Evolutionary conservation across 2,113 vertebrate genomes (phyloP).

Genomic region (Siniperca chuatsi): DNA sequence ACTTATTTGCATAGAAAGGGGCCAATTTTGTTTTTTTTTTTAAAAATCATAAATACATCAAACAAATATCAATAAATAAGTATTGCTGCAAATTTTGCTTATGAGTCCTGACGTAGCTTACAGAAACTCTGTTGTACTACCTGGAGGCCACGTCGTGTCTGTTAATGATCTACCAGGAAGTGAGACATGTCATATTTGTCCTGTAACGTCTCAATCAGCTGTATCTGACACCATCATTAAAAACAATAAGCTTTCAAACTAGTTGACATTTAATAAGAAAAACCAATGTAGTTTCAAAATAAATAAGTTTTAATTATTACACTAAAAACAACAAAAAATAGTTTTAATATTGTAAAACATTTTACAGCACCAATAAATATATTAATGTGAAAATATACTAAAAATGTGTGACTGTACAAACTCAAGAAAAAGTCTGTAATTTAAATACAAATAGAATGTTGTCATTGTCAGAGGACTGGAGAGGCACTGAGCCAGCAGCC

Average conservation of each 20-base stretch:
- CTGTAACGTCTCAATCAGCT: not conserved
- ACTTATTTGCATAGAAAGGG: too few species aligned
- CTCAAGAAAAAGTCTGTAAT: conserved; percentile 51
- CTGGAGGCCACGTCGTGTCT: not conserved
- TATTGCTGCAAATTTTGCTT: not conserved
- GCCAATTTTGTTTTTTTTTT: too few species aligned
- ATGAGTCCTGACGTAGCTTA: not conserved
- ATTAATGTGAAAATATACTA: conserved; percentile 86
- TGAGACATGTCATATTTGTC: not conserved
- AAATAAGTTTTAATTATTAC: conserved; percentile 83
- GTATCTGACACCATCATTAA: not conserved
- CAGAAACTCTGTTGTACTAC: not conserved
- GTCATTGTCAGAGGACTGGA: conserved; percentile 47
- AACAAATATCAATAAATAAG: too few species aligned
- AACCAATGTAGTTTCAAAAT: conserved; percentile 81
- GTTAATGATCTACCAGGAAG: not conserved
- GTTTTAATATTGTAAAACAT: conserved; percentile 78
- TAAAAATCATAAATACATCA: not conserved
- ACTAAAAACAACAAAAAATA: conserved; percentile 63
- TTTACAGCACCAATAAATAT: conserved; percentile 85
- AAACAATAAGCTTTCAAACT: not conserved
- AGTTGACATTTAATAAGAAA: conserved; percentile 30
- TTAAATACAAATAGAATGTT: conserved; percentile 79
- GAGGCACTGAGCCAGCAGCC: conserved; percentile 18
- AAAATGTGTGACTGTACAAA: conserved; percentile 79